Base-by-base conservation (phyloP, 2,797 vertebrate species). In the Sebastes steindachneri region DNA sequence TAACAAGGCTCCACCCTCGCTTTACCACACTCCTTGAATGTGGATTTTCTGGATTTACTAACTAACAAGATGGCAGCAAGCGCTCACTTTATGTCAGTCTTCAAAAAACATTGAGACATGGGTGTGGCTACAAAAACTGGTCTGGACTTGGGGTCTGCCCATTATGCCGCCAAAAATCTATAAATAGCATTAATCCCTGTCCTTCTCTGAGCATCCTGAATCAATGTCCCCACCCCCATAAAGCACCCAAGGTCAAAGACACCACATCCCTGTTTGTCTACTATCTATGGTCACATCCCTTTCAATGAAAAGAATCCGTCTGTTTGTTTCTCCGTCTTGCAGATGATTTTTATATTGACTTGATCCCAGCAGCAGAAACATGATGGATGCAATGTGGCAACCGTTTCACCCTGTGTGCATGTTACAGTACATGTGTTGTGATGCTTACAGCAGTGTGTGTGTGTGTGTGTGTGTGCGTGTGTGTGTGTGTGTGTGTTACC, bases 381-480 rank as follows among this genome's bases (percentile, higher is more conserved):
- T 63, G 66, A 77, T 3, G 8, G 69, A 86, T 83, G 53, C 35
- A 68, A 83, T 28, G 7, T 75, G 79, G 14, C 80, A 80, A 23
- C 48, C 1, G 5, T 48, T 76, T 73, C 63, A 70, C 31, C 60
- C 19, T 31, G 65, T 73, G 62, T 54, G 55, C 23, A 0, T 64
- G 19, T 67, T 62, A 35, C 29, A 54, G 66, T 54, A n/a, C 31
- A 5, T 76, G 62, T 68, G 74, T 77, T 9, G 10, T 37, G 35
- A 35, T 57, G 35, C 73, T 65, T 15, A 7, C 0, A 1, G 66
- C 68, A 28, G 66, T 57, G 68, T 35, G 41, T 45, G 41, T 45
- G 37, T 10, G 33, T 33, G 33, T 35, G 33, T 35, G 33, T 35
- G 33, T 35, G 65, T 55, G 67, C 23, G 35, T 35, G 33, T 35